phyloP scores from a whole-genome alignment of 1,140 invertebrate genomes.

The Armadillidium nasatum region DNA sequence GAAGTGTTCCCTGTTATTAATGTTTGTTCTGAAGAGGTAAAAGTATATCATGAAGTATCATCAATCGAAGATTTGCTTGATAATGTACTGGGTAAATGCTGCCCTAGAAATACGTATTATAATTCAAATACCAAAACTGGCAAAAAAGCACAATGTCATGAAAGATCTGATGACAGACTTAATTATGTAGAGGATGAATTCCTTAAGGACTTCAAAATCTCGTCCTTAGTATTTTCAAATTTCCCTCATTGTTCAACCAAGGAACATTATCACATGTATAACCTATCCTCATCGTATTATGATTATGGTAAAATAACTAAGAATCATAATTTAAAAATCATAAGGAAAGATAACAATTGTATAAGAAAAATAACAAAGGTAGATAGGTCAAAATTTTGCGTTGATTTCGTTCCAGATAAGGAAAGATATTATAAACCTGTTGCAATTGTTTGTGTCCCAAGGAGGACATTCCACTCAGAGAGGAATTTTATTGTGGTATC shows the following conservation, averaged over 20 bases:
- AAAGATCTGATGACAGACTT: background rate
- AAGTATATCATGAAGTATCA: background rate
- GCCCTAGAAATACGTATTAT: background rate
- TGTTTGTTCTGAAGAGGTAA: background rate
- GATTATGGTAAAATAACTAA: background rate
- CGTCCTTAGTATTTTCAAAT: background rate
- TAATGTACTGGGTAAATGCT: background rate
- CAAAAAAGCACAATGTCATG: background rate
- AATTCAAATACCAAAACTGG: background rate
- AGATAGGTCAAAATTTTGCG: background rate
- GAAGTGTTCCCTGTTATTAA: background rate
- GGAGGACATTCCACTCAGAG: conserved; percentile 29
- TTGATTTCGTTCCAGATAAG: background rate
- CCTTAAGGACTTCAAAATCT: background rate
- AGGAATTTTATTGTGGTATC: conserved; percentile 31
- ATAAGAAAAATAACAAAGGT: background rate
- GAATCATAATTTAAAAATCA: background rate
- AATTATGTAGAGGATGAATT: background rate
- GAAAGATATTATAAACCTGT: background rate
- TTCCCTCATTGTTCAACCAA: background rate
- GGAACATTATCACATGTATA: background rate
- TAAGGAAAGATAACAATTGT: background rate
- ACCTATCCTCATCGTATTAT: background rate
- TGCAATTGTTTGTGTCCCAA: background rate
- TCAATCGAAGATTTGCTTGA: background rate